Conservation (phyloP, 2,797 vertebrate genomes). For the Brachyrhaphis roseni region DNA sequence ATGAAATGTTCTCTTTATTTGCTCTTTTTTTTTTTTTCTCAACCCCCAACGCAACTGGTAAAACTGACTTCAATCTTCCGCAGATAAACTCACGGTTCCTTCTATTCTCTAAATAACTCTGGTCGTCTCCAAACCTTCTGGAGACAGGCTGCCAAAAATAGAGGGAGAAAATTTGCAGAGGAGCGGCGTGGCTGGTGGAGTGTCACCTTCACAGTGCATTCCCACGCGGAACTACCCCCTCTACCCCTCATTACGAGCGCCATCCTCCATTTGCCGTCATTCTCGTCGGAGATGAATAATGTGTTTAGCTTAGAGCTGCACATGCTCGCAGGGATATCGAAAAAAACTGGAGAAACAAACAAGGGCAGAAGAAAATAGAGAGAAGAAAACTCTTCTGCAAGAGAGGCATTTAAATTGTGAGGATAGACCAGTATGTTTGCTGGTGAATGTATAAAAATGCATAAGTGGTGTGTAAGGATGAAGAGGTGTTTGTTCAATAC, state of each 20-base stretch:
- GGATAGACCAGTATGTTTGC: neutral
- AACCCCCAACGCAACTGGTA: neutral
- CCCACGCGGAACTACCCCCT: slow-evolving; percentile 37
- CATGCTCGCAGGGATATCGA: slow-evolving; percentile 12
- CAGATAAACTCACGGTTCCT: neutral
- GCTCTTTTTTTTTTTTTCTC: too few species aligned
- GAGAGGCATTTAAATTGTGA: slow-evolving; percentile 7
- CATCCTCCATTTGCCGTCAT: slow-evolving; percentile 53
- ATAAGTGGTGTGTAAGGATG: neutral
- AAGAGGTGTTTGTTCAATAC: neutral
- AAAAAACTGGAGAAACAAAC: slow-evolving; percentile 1
- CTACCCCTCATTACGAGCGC: slow-evolving; percentile 28
- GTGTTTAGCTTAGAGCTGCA: slow-evolving; percentile 59
- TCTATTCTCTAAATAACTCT: neutral
- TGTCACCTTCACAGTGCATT: slow-evolving; percentile 67
- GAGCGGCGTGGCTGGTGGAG: slow-evolving; percentile 26
- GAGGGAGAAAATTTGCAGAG: slow-evolving; percentile 33
- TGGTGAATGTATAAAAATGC: neutral
- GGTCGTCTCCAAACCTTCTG: slow-evolving; percentile 2
- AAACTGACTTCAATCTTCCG: neutral
- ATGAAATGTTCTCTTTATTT: neutral
- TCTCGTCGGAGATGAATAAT: slow-evolving; percentile 62
- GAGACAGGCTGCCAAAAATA: slow-evolving; percentile 30
- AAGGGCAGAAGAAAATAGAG: neutral
- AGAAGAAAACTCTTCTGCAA: slow-evolving; percentile 1